Evolutionary conservation across 2,888 invertebrate genomes (phyloP), one percentile per base, ranked within the genome.

Genomic region (Xylophagus ater): DNA sequence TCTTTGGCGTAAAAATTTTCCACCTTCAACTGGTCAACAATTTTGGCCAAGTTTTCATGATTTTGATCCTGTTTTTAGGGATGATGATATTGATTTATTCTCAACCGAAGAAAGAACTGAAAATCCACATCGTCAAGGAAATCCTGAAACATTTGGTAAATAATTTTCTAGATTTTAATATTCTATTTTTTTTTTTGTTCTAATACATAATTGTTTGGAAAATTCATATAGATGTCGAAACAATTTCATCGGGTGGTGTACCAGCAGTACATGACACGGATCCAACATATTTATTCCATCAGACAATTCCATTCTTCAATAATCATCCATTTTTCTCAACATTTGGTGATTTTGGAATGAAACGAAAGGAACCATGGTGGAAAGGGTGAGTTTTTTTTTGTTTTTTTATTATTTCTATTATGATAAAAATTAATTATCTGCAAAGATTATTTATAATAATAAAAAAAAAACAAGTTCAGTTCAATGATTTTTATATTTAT

Each of bases 251-350:
- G 19, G 58, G 56, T 33, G 58, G 56, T 31, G 51, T 58, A 20
- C 55, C 53, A 30, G 46, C 50, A 4, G 12, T 36, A 3, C 42
- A 45, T 1, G 53, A 54, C 28, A 15, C 34, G 12, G 51, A 51
- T 42, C 55, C 59, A 4, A 55, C 53, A 20, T 37, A 57, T 15
- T 59, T 57, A 46, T 57, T 62, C 47, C 60, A 59, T 37, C 58
- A 60, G 34, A 51, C 58, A 3, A 60, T 60, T 49, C 64, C 62
- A 29, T 57, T 60, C 47, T 59, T 60, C 47, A 58, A 58, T 34
- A 57, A 56, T 41, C 41, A 47, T 50, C 60, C 62, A 37, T 59
- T 62, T 50, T 58, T 62, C 35, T 59, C 62, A 20, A 53, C 59
- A 5, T 63, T 63, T 40, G 58, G 59, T 9, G 56, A 57, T 15